These are phyloP conservation scores for Zygogramma bicolorata DNA, from an alignment of 2,888 invertebrate species.

Conservation along the genomic window DNA sequence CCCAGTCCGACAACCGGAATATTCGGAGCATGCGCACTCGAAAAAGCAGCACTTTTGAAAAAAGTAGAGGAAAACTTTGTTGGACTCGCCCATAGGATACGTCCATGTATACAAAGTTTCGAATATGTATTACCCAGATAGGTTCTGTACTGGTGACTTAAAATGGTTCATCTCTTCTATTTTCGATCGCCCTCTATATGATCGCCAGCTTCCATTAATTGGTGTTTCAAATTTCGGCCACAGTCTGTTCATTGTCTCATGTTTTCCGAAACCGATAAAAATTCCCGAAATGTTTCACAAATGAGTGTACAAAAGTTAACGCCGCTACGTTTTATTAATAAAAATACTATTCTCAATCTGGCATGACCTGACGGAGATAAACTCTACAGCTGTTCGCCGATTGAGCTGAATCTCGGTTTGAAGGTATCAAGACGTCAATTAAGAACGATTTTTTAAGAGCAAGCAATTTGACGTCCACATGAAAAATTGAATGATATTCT, in stretches of 20 bases:
- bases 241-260: neutral
- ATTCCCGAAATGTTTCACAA: neutral
- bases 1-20: no score
- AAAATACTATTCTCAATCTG: neutral
- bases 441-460: neutral
- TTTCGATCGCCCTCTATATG: neutral
- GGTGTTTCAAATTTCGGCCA: neutral
- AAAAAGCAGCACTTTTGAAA: no score
- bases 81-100: no score
- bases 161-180: neutral
- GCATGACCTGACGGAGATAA: neutral
- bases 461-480: neutral
- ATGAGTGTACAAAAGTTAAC: neutral
- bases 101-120: no score
- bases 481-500: neutral
- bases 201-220: neutral
- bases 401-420: neutral
- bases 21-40: no score
- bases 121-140: no score
- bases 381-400: neutral
- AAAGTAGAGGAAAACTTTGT: no score
- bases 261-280: neutral
- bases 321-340: neutral
- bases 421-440: neutral
- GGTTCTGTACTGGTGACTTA: neutral